phyloP scores from a whole-genome alignment of 1,140 invertebrate species.

The Cyrtorhinus lividipennis region DNA sequence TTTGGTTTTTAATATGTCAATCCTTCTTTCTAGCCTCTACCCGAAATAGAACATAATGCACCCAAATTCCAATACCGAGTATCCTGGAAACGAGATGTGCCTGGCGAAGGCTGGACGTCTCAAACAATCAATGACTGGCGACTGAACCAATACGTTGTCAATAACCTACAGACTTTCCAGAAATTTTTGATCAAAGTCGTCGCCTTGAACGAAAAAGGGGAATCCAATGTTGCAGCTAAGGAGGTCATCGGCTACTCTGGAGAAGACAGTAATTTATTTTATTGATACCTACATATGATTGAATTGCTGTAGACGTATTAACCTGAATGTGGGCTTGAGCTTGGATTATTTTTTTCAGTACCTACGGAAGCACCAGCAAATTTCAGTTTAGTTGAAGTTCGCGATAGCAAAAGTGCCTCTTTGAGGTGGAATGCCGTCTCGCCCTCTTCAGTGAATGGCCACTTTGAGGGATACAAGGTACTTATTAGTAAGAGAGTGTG shows the following conservation, averaged over 20 bases:
- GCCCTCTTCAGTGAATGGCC: slow-evolving; percentile 62
- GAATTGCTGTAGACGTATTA: background rate
- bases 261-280: slow-evolving; percentile 53
- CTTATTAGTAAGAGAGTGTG: too few species aligned
- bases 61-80: slow-evolving; percentile 84
- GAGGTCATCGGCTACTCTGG: slow-evolving; percentile 86
- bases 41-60: slow-evolving; percentile 90
- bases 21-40: slow-evolving; percentile 56
- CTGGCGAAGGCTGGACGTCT: slow-evolving; percentile 52
- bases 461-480: slow-evolving; percentile 85
- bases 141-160: slow-evolving; percentile 44
- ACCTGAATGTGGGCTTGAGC: background rate
- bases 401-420: slow-evolving; percentile 55
- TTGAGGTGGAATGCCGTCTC: slow-evolving; percentile 73
- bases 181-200: slow-evolving; percentile 83
- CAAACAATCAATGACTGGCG: slow-evolving; percentile 66
- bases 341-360: slow-evolving; percentile 34
- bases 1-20: too few species aligned
- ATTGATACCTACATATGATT: background rate
- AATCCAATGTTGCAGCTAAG: slow-evolving; percentile 64
- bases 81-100: slow-evolving; percentile 66
- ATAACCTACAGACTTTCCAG: slow-evolving; percentile 82
- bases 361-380: slow-evolving; percentile 69
- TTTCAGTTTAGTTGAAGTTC: slow-evolving; percentile 61
- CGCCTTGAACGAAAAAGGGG: slow-evolving; percentile 79